phyloP scores from a whole-genome alignment of 2,797 vertebrate genomes.

The Streptopelia turtur region DNA sequence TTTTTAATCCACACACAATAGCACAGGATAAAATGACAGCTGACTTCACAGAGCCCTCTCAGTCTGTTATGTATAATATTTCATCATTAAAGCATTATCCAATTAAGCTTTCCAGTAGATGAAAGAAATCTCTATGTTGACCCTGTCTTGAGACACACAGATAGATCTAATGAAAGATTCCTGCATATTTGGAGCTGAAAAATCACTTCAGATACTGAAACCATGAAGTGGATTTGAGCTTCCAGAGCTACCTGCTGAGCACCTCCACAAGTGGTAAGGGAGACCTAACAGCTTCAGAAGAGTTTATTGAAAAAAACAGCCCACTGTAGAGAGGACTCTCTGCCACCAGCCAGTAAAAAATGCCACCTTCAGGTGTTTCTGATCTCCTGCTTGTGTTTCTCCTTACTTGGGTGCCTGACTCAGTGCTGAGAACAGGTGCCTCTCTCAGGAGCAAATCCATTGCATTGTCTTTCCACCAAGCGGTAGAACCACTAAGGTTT shows the following conservation, averaged over 20 bases:
- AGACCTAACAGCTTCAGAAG: slow-evolving; percentile 2
- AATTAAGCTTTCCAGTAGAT: slow-evolving; percentile 21
- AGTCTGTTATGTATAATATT: not conserved
- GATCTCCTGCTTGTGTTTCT: not conserved
- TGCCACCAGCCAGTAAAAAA: not conserved
- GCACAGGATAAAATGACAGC: not conserved
- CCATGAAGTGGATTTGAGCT: slow-evolving; percentile 2
- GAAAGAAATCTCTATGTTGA: slow-evolving; percentile 23
- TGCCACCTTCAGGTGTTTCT: not conserved
- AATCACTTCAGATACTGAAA: not conserved
- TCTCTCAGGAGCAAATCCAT: not conserved
- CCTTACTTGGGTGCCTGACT: not conserved
- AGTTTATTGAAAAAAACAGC: not conserved
- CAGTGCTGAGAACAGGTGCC: not conserved
- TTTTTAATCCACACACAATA: not conserved
- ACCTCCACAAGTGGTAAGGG: not conserved
- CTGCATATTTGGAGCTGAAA: not conserved
- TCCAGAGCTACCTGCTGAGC: not conserved
- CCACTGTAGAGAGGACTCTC: not conserved
- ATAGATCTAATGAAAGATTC: slow-evolving; percentile 19
- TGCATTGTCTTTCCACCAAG: not conserved
- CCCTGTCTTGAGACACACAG: not conserved
- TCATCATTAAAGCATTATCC: not conserved
- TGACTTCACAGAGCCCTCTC: slow-evolving; percentile 1
- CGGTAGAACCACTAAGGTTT: not conserved